These are phyloP conservation scores for Tipula lateralis DNA, from an alignment of 2,888 invertebrate genomes.

Conservation along the genomic window DNA sequence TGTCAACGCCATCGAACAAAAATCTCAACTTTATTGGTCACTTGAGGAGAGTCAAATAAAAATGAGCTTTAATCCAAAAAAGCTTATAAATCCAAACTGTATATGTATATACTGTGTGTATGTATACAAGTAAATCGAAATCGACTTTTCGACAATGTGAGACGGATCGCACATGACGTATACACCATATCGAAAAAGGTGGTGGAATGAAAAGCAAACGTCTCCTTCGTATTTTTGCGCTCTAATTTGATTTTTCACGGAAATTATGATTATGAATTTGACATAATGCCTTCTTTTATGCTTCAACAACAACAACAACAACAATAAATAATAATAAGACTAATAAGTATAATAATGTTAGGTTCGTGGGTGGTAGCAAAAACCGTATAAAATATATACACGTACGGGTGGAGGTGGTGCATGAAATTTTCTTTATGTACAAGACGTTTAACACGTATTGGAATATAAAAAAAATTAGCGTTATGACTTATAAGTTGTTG, in stretches of 20 bases:
- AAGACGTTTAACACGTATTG: not conserved
- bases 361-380: not conserved
- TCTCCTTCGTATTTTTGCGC: not conserved
- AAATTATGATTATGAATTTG: slow-evolving; percentile 19
- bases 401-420: not conserved
- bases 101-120: too few species aligned
- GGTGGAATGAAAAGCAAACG: not conserved
- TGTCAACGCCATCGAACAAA: too few species aligned
- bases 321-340: slow-evolving; percentile 11
- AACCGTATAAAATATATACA: not conserved
- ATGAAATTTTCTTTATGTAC: not conserved
- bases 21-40: too few species aligned
- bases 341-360: slow-evolving; percentile 11
- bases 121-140: too few species aligned
- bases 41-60: too few species aligned
- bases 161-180: not conserved
- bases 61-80: too few species aligned
- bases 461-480: not conserved
- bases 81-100: too few species aligned
- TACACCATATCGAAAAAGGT: not conserved
- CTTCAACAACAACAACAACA: not conserved
- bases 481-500: not conserved
- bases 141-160: too few species aligned
- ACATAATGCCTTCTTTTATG: not conserved
- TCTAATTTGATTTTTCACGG: not conserved